These are phyloP conservation scores for Disparrhopalites patrizii DNA, from an alignment of 2,888 invertebrate species.

Conservation along the genomic window DNA sequence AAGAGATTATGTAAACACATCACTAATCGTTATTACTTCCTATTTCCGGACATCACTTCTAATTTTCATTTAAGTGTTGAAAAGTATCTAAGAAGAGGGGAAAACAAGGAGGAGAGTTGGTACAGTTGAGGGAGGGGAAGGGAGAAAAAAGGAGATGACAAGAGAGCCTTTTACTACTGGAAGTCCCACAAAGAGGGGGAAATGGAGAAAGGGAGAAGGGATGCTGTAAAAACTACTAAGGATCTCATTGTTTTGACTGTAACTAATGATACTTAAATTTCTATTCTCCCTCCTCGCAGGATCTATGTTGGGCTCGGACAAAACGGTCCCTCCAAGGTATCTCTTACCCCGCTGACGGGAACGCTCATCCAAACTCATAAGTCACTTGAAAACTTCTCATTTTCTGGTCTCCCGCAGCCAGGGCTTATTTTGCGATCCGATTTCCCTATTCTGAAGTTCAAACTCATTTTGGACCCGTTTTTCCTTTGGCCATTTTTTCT, in stretches of 20 bases:
- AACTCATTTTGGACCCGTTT: not conserved
- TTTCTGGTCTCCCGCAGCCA: conserved; percentile 31
- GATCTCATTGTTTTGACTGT: conserved; percentile 23
- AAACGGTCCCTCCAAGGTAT: not conserved
- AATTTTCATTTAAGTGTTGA: conserved; percentile 10
- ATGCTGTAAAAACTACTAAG: conserved; percentile 14
- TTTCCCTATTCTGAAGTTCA: conserved; percentile 18
- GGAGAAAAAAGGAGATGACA: conserved; percentile 7
- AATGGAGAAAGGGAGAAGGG: not conserved
- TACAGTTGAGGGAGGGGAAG: not conserved
- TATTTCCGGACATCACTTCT: conserved; percentile 1
- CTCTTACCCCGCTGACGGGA: conserved; percentile 42
- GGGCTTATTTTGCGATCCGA: conserved; percentile 30
- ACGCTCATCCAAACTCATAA: conserved; percentile 46
- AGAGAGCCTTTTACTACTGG: no score
- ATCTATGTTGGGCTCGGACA: conserved; percentile 10
- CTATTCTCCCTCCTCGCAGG: not conserved
- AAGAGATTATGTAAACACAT: not conserved
- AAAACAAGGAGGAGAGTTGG: not conserved
- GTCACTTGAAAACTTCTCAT: conserved; percentile 38
- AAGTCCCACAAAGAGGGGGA: no score
- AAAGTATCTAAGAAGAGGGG: not conserved
- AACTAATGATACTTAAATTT: conserved; percentile 18
- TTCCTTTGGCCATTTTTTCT: not conserved
- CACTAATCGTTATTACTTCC: conserved; percentile 7